These are phyloP conservation scores for Ophiodon elongatus DNA, from an alignment of 2,113 vertebrate genomes.

Conservation along the genomic window DNA sequence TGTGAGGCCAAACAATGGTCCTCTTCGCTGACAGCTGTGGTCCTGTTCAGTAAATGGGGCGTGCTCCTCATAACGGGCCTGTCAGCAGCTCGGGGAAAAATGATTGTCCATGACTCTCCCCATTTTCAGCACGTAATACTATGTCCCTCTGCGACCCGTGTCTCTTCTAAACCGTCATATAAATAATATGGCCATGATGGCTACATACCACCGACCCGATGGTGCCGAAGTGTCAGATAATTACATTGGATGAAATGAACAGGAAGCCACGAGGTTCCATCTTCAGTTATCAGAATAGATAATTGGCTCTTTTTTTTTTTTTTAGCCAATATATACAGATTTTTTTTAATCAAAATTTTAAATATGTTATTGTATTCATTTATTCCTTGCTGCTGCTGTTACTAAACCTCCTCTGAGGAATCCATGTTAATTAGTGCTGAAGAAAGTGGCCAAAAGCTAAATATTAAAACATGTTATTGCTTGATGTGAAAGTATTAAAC, in stretches of 20 bases:
- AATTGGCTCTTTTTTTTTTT: background rate
- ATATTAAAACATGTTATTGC: background rate
- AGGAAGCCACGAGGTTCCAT: background rate
- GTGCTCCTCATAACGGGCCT: conserved; percentile 81
- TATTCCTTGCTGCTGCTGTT: background rate
- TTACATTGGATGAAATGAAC: conserved; percentile 24
- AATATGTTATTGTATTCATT: background rate
- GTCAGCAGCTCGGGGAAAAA: conserved; percentile 78
- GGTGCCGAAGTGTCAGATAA: conserved; percentile 48
- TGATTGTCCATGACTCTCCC: conserved; percentile 73
- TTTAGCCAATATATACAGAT: background rate
- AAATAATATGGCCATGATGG: conserved; percentile 64
- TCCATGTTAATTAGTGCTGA: background rate
- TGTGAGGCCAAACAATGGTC: conserved; percentile 53
- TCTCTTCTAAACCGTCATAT: conserved; percentile 51
- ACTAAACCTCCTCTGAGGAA: background rate
- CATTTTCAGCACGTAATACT: conserved; percentile 65
- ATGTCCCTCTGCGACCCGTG: conserved; percentile 39
- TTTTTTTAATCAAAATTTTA: background rate
- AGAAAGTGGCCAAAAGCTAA: background rate
- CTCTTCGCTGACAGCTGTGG: conserved; percentile 79
- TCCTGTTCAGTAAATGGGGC: conserved; percentile 76
- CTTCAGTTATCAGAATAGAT: conserved; percentile 15
- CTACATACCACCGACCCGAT: conserved; percentile 43
- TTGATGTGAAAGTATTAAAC: background rate